phyloP scores from a whole-genome alignment of 2,888 invertebrate genomes.

The Protonemura montana region DNA sequence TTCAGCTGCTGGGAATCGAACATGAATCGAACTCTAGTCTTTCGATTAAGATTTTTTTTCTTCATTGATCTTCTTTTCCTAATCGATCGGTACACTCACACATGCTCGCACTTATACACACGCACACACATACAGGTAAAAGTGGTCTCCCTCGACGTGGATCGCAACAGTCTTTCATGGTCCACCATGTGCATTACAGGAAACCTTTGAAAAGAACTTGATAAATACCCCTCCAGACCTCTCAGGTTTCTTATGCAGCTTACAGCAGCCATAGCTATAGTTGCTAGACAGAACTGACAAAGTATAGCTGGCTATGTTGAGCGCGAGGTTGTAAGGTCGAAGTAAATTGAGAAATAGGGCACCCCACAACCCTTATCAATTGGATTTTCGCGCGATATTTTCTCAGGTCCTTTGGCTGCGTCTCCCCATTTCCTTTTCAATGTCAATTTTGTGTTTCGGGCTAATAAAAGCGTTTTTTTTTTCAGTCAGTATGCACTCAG shows the following conservation, averaged over 20 bases:
- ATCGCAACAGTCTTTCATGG: not conserved
- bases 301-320: too few species aligned
- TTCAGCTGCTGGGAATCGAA: not conserved
- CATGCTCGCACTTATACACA: not conserved
- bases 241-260: not conserved
- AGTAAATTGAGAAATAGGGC: not conserved
- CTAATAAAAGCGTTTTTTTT: not conserved
- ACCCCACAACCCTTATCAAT: not conserved
- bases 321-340: not conserved
- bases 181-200: slow-evolving; percentile 7
- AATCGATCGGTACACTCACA: not conserved
- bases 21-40: not conserved
- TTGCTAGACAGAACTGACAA: not conserved
- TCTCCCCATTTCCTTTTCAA: not conserved
- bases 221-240: not conserved
- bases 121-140: not conserved
- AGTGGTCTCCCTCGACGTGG: not conserved
- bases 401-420: not conserved
- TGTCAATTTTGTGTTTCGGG: not conserved
- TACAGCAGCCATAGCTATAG: not conserved
- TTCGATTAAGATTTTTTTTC: not conserved
- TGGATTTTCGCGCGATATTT: not conserved
- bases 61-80: not conserved
- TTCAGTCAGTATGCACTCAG: not conserved
- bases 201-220: slow-evolving; percentile 12